Percentiles rank a stretch among this genome's conserved stretches.
Conservation (phyloP, 2,888 invertebrate species). For the Drosophila monieri region DNA sequence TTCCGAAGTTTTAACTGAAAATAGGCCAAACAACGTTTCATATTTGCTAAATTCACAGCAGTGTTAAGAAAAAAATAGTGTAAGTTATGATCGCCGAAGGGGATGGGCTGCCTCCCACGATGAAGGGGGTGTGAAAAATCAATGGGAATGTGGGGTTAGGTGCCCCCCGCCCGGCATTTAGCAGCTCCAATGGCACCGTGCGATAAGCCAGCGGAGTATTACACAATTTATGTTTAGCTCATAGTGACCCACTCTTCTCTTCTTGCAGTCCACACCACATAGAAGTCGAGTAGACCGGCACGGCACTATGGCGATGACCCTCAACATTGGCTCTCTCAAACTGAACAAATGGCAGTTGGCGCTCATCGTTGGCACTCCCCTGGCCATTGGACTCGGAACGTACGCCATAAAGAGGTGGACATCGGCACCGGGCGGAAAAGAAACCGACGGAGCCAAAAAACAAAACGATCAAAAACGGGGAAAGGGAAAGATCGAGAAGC, state of each 20-base stretch:
- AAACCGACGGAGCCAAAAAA: constrained; percentile 15
- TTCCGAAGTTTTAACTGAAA: constrained; percentile 57
- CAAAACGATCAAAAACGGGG: constrained; percentile 26
- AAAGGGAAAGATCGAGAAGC: constrained; percentile 80
- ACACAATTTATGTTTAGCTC: constrained; percentile 57
- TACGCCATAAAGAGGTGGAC: constrained; percentile 83
- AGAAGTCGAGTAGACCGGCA: constrained; percentile 8
- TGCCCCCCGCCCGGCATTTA: constrained; percentile 53
- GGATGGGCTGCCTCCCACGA: background rate
- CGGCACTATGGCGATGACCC: constrained; percentile 64
- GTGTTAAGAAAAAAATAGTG: constrained; percentile 59
- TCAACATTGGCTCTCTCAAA: constrained; percentile 75
- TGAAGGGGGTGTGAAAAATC: constrained; percentile 40
- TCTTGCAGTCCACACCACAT: constrained; percentile 50
- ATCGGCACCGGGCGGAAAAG: constrained; percentile 8
- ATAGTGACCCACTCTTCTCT: constrained; percentile 14
- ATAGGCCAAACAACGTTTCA: constrained; percentile 43
- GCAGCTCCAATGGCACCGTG: constrained; percentile 33
- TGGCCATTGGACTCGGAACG: constrained; percentile 92
- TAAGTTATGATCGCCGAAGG: constrained; percentile 36
- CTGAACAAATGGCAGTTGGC: constrained; percentile 93
- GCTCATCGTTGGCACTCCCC: constrained; percentile 91
- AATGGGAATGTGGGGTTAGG: constrained; percentile 31
- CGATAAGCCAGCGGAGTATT: constrained; percentile 57
- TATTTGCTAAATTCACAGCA: constrained; percentile 68